These are phyloP conservation scores for Paedocypris sp. DNA, from an alignment of 2,113 vertebrate genomes.

Conservation along the genomic window DNA sequence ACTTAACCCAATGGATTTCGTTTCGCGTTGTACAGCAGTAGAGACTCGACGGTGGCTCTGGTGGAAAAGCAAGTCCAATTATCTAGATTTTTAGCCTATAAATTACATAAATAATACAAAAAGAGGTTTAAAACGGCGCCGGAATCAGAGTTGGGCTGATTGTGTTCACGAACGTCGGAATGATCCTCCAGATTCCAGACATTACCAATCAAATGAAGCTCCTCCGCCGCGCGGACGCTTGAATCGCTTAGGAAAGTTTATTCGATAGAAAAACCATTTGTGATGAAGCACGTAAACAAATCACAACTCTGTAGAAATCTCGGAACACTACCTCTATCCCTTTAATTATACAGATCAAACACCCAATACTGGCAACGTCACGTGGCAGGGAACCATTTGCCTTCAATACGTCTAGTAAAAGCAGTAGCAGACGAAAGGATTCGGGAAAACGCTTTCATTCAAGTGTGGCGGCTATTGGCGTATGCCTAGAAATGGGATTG, in stretches of 20 bases:
- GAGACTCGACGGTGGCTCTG: constrained; percentile 50
- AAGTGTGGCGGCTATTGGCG: no score
- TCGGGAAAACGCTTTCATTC: background rate
- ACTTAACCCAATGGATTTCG: constrained; percentile 47
- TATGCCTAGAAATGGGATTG: no score
- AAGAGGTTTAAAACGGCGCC: no score
- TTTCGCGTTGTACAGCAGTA: constrained; percentile 67
- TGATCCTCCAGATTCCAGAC: no score
- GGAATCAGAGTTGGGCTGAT: no score
- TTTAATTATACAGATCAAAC: constrained; percentile 33
- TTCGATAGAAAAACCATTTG: constrained; percentile 8
- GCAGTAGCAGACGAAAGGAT: background rate
- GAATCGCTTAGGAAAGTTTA: constrained; percentile 16
- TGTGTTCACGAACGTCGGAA: background rate
- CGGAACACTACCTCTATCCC: constrained; percentile 21
- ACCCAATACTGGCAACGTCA: constrained; percentile 39
- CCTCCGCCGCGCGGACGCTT: no score
- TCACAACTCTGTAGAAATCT: constrained; percentile 20
- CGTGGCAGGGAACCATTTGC: constrained; percentile 38
- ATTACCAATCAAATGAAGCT: no score
- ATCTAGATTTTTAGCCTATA: constrained; percentile 69
- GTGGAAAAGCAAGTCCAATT: constrained; percentile 49
- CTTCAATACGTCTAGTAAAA: constrained; percentile 20
- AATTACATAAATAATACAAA: constrained; percentile 69
- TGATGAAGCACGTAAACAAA: constrained; percentile 34